These are phyloP conservation scores for Eupristina koningsbergeri DNA, from an alignment of 1,140 invertebrate genomes.

Conservation along the genomic window DNA sequence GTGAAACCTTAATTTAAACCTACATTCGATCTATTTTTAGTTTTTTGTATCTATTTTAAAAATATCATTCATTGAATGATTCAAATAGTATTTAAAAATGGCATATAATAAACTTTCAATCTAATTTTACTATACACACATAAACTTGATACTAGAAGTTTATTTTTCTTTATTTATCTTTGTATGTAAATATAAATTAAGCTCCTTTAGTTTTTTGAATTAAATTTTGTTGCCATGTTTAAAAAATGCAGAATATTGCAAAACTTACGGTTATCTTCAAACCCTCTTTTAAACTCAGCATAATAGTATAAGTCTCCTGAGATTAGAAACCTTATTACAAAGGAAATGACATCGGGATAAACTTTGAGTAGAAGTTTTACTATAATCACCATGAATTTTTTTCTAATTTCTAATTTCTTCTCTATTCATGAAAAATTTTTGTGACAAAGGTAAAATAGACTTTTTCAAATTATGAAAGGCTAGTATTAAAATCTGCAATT, in stretches of 20 bases:
- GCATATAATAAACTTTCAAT: background rate
- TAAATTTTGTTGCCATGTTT: background rate
- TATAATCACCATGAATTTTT: background rate
- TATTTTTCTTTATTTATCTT: background rate
- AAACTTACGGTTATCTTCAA: background rate
- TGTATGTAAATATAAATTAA: background rate
- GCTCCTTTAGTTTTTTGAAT: background rate
- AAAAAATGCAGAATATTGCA: background rate
- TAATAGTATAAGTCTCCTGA: constrained; percentile 1
- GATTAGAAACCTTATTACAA: constrained; percentile 25
- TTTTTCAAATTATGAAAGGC: background rate
- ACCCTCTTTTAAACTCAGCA: background rate
- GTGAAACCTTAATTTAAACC: constrained; percentile 7
- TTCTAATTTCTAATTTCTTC: background rate
- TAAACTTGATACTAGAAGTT: background rate
- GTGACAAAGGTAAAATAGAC: background rate
- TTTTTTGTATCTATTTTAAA: constrained; percentile 9
- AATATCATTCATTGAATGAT: background rate
- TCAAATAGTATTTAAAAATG: background rate
- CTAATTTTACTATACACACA: background rate
- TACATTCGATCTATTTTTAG: constrained; percentile 4
- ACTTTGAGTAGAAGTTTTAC: background rate
- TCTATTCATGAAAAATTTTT: background rate
- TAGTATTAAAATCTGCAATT: background rate
- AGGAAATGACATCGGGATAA: constrained; percentile 1